Evolutionary conservation across 1,140 invertebrate genomes (phyloP).

Genomic region (Philotrypesis tridentata): DNA sequence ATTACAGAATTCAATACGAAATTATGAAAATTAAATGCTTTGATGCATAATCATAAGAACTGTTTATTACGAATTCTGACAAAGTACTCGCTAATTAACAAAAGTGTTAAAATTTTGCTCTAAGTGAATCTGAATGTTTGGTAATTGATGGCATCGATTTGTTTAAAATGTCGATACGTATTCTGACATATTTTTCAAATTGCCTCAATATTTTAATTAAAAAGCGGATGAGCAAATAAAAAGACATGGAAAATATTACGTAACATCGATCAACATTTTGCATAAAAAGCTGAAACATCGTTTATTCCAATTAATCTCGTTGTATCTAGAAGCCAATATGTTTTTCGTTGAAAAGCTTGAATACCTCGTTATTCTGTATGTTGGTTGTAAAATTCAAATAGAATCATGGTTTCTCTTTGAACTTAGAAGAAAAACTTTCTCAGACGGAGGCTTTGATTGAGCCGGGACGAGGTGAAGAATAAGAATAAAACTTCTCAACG

Average conservation of each 20-base stretch:
- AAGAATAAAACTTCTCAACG: neutral
- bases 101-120: neutral
- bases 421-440: neutral
- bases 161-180: too few relatives aligned
- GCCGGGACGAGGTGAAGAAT: neutral
- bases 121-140: too few relatives aligned
- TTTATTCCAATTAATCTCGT: neutral
- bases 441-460: constrained; percentile 23
- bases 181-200: too few relatives aligned
- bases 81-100: neutral
- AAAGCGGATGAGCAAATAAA: too few relatives aligned
- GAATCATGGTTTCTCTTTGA: neutral
- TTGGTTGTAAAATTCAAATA: constrained; percentile 23
- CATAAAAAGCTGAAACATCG: neutral
- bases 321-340: neutral
- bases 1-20: neutral
- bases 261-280: neutral
- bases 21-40: neutral
- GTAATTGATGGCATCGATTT: too few relatives aligned
- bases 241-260: too few relatives aligned
- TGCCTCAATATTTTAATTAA: too few relatives aligned
- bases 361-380: too few relatives aligned
- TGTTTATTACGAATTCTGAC: too few relatives aligned
- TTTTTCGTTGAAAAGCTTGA: neutral
- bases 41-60: too few relatives aligned